Base-by-base conservation (phyloP, 1,140 invertebrate genomes). In the Cydia pomonella region DNA sequence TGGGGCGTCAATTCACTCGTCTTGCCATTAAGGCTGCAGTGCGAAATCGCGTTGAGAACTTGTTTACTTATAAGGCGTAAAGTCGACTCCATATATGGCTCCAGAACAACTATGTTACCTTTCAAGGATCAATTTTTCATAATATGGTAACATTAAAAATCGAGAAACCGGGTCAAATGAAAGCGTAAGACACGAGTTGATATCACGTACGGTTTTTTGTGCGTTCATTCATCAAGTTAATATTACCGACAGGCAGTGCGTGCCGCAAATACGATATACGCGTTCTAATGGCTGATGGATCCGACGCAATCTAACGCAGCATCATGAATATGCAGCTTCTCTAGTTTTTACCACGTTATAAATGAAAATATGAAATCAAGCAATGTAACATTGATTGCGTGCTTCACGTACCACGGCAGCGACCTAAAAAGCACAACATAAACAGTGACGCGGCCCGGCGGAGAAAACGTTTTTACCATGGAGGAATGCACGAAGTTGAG, bases 41-140 rank as follows among this genome's bases (percentile, higher is more conserved):
- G 89, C 90, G 90, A 92, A 86, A 84, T 84, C 79, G 86, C 82
- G 82, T 87, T 86, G 80, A 89, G 75, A 89, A 87, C 87, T 84
- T 89, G 87, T 89, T 90, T 88, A 87, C 88, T 85, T 90, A 86
- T 90, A 89, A 87, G 87, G 90, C 84, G 75, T 79, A 85, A 87
- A 84, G 73, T 79, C 79, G 50, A 77, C 44, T 73, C 88, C 87
- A 77, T 87, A 82, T 83, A 88, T 79, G 86, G 87, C 71, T 72
- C 71, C 75, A 76, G 76, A 80, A 87, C 84, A 82, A 87, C 88
- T 86, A 84, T 81, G 83, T 81, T 80, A 78, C 84, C 85, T 86
- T 88, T 87, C 82, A 87, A 86, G 87, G 86, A 86, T 87, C 79
- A 81, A 79, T 87, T 87, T 74, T 85, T 77, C 75, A 82, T 79